These are phyloP conservation scores for Lemur catta DNA, from an alignment of 2,797 vertebrate genomes.

Conservation along the genomic window DNA sequence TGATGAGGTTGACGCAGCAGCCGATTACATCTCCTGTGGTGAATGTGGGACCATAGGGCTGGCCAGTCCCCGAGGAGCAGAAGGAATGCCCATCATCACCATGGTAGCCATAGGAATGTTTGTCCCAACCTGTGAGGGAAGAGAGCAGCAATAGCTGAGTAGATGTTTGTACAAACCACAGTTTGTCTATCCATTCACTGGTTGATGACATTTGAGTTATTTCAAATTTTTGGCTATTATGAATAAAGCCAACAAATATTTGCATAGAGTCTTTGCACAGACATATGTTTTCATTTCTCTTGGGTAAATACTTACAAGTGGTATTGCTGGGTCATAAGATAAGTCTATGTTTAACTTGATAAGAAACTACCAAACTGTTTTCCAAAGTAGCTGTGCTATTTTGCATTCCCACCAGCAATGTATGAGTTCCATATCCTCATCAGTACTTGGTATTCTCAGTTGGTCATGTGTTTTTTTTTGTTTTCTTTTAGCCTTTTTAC, in stretches of 20 bases:
- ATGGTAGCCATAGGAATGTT: constrained; percentile 89
- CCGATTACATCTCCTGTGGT: constrained; percentile 89
- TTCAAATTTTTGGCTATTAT: constrained; percentile 6
- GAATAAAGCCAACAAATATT: constrained; percentile 25
- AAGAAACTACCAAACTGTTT: constrained; percentile 34
- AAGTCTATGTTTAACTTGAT: constrained; percentile 43
- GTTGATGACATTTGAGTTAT: background rate
- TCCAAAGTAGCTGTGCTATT: background rate
- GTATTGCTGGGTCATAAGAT: constrained; percentile 25
- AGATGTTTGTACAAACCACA: background rate
- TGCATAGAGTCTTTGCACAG: background rate
- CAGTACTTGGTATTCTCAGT: background rate
- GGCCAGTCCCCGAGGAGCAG: constrained; percentile 87
- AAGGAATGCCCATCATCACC: constrained; percentile 88
- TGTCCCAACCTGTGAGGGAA: constrained; percentile 86
- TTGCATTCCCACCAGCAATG: background rate
- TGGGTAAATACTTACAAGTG: constrained; percentile 37
- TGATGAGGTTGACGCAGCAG: constrained; percentile 91
- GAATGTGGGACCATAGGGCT: constrained; percentile 88
- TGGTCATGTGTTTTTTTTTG: background rate
- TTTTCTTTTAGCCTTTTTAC: constrained; percentile 17
- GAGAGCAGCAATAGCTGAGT: constrained; percentile 47
- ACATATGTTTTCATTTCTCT: constrained; percentile 29
- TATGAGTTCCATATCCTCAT: background rate
- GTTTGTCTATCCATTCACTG: background rate